A percentile compares a stretch with the other conserved stretches of the same genome.
Evolutionary conservation across 2,888 invertebrate species (phyloP).

Genomic region (Drosophila koepferae): DNA sequence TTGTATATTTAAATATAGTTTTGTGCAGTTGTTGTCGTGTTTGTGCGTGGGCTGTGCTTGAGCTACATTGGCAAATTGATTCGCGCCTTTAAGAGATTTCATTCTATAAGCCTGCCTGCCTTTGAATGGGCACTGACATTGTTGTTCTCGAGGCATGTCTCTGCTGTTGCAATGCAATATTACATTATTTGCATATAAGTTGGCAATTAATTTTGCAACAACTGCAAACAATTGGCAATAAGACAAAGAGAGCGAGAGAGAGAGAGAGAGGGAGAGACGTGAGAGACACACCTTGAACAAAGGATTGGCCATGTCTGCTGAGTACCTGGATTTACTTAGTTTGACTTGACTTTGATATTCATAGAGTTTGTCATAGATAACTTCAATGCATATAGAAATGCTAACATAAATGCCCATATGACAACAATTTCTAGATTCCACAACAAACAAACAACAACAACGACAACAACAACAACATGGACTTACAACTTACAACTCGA

Average conservation of each 20-base stretch:
- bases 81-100: conserved; percentile 62
- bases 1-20: conserved; percentile 19
- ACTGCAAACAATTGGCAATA: conserved; percentile 31
- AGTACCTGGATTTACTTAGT: conserved; percentile 28
- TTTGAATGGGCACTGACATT: conserved; percentile 30
- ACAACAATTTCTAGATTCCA: conserved; percentile 63
- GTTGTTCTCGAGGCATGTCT: conserved; percentile 47
- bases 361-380: conserved; percentile 30
- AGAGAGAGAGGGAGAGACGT: conserved; percentile 23
- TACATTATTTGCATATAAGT: conserved; percentile 75
- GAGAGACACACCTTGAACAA: conserved; percentile 61
- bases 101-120: neutral
- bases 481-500: conserved; percentile 43
- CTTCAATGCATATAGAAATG: conserved; percentile 40
- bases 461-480: conserved; percentile 14
- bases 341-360: conserved; percentile 18
- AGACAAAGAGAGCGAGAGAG: conserved; percentile 29
- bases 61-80: conserved; percentile 61
- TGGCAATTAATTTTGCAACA: conserved; percentile 72
- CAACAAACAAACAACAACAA: conserved; percentile 18
- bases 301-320: conserved; percentile 59
- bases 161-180: conserved; percentile 53
- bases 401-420: conserved; percentile 60
- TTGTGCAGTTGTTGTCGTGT: conserved; percentile 20
- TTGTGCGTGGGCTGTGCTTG: conserved; percentile 65